Evolutionary conservation across 1,140 invertebrate species (phyloP).

Genomic region (Plutomurus gul): DNA sequence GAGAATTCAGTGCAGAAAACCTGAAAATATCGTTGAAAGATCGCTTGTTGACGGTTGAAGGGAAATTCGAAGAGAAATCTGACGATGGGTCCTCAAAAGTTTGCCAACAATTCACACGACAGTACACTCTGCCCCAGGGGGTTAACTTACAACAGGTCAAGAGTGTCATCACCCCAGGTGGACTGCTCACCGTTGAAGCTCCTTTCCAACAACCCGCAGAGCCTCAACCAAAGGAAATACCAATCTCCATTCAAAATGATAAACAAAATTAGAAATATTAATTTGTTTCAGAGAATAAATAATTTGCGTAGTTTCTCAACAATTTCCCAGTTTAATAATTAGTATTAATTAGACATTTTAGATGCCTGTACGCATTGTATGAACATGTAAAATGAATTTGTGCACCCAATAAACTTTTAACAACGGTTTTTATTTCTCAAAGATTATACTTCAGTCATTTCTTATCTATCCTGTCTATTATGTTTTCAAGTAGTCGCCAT

Average conservation of each 20-base stretch:
- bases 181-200: constrained; percentile 58
- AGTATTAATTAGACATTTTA: too few species aligned
- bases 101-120: constrained; percentile 57
- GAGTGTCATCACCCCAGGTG: constrained; percentile 56
- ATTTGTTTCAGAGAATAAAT: too few species aligned
- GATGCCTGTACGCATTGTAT: too few species aligned
- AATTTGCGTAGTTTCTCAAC: too few species aligned
- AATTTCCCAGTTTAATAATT: too few species aligned
- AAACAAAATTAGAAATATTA: too few species aligned
- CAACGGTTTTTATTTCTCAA: too few species aligned
- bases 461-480: too few species aligned
- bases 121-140: constrained; percentile 58
- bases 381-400: too few species aligned
- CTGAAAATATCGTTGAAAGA: constrained; percentile 56
- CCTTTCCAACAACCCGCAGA: constrained; percentile 53
- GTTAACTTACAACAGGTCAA: constrained; percentile 57
- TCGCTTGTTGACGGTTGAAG: constrained; percentile 54
- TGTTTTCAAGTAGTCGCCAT: too few species aligned
- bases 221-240: constrained; percentile 54
- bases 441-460: too few species aligned
- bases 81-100: constrained; percentile 55
- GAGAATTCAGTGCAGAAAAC: constrained; percentile 55
- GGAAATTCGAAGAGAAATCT: constrained; percentile 53
- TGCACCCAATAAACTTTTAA: too few species aligned
- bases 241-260: constrained; percentile 43